These are phyloP conservation scores for Discoglossus pictus DNA, from an alignment of 2,797 vertebrate species.

Conservation along the genomic window DNA sequence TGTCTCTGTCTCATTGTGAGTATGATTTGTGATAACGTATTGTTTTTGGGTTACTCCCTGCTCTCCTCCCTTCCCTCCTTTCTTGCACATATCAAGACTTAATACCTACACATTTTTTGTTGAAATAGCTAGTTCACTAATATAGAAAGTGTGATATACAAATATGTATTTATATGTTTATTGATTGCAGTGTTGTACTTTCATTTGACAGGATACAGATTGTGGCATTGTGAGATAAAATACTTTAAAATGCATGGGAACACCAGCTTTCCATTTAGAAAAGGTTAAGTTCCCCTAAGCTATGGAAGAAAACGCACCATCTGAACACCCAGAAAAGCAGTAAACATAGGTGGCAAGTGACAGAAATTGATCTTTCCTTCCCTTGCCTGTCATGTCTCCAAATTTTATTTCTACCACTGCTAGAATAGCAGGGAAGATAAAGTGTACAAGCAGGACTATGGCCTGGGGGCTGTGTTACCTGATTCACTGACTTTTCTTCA, in stretches of 20 bases:
- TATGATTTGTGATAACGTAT: no score
- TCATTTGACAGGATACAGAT: conserved; percentile 48
- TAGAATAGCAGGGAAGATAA: conserved; percentile 63
- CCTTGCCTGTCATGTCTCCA: conserved; percentile 83
- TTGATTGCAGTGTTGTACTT: conserved; percentile 19
- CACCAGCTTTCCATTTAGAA: conserved; percentile 71
- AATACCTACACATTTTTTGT: no score
- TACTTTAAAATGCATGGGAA: conserved; percentile 76
- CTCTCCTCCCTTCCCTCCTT: no score
- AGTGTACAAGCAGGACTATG: conserved; percentile 72
- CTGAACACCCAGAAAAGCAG: conserved; percentile 71
- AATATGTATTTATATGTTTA: conserved; percentile 36
- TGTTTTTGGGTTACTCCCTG: no score
- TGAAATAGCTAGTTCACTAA: no score
- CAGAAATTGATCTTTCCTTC: conserved; percentile 82
- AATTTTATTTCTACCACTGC: conserved; percentile 84
- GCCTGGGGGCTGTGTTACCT: conserved; percentile 86
- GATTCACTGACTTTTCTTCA: conserved; percentile 90
- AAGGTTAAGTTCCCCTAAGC: conserved; percentile 79
- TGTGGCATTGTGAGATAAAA: conserved; percentile 64
- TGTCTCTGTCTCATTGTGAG: no score
- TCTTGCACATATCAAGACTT: no score
- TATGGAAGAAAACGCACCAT: conserved; percentile 70
- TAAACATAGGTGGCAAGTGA: conserved; percentile 80
- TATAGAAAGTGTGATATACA: conserved; percentile 7